Evolutionary conservation across 2,113 vertebrate species (phyloP).

Genomic region (Phalacrocorax carbo): DNA sequence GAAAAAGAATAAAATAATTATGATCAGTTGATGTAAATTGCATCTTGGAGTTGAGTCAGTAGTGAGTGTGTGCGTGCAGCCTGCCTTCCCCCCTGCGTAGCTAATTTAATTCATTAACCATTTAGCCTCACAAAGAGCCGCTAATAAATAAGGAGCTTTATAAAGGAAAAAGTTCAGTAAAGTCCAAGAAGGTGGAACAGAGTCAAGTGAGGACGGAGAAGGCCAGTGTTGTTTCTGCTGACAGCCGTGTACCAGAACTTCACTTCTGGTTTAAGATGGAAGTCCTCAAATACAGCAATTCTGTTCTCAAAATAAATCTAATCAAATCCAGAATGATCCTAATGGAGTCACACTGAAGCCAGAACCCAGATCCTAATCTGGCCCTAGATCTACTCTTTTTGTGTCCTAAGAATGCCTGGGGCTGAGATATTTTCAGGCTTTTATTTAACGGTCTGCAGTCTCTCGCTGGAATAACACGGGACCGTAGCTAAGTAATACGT

Average conservation of each 20-base stretch:
- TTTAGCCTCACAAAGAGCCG: background rate
- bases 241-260: background rate
- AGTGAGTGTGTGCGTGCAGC: background rate
- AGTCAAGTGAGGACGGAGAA: background rate
- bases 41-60: slow-evolving; percentile 25
- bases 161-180: background rate
- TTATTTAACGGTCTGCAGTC: background rate
- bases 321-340: slow-evolving; percentile 37
- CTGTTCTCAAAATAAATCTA: slow-evolving; percentile 5
- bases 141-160: background rate
- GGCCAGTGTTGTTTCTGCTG: background rate
- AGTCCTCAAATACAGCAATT: background rate
- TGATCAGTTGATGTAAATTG: slow-evolving; percentile 33
- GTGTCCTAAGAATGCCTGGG: background rate
- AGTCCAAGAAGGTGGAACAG: background rate
- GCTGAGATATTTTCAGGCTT: slow-evolving; percentile 7
- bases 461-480: background rate
- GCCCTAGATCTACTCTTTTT: background rate
- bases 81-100: background rate
- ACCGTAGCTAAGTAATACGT: background rate
- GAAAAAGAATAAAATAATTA: background rate
- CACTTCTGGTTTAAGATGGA: background rate
- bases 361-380: background rate
- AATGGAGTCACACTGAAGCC: background rate
- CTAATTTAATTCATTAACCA: background rate